Conservation (phyloP, 2,113 vertebrate genomes). For the Grus americana region DNA sequence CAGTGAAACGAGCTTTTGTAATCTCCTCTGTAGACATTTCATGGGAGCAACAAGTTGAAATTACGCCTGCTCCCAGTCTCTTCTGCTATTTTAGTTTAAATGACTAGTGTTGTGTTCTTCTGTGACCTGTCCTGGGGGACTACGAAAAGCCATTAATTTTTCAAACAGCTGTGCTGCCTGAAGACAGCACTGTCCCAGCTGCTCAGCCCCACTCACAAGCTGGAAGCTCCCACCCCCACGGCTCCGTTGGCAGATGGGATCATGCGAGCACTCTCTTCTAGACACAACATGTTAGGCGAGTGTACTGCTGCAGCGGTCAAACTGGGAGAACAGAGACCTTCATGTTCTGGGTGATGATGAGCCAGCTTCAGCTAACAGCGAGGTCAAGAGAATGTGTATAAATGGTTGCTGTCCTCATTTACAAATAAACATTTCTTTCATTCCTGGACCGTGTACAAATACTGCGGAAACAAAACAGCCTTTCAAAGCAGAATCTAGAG, state of each 20-base stretch:
- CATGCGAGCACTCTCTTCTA: background rate
- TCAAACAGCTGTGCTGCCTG: background rate
- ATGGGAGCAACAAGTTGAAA: background rate
- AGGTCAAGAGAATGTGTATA: background rate
- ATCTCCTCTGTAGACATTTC: background rate
- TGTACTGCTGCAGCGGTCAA: background rate
- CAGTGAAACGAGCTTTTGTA: background rate
- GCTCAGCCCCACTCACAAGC: background rate
- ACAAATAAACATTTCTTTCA: background rate
- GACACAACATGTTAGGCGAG: background rate
- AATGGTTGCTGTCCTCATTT: background rate
- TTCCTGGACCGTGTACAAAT: background rate
- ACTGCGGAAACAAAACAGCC: background rate
- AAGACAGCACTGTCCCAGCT: background rate
- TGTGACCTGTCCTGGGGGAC: background rate
- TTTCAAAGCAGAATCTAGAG: background rate
- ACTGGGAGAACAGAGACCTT: background rate
- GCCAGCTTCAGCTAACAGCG: background rate
- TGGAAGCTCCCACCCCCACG: background rate
- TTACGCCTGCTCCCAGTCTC: background rate
- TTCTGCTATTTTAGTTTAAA: background rate
- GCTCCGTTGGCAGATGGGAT: background rate
- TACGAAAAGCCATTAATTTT: background rate
- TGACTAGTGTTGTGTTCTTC: background rate
- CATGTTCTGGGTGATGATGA: background rate